Conservation (phyloP, 2,888 invertebrate genomes). For the Drosophila emarginata region DNA sequence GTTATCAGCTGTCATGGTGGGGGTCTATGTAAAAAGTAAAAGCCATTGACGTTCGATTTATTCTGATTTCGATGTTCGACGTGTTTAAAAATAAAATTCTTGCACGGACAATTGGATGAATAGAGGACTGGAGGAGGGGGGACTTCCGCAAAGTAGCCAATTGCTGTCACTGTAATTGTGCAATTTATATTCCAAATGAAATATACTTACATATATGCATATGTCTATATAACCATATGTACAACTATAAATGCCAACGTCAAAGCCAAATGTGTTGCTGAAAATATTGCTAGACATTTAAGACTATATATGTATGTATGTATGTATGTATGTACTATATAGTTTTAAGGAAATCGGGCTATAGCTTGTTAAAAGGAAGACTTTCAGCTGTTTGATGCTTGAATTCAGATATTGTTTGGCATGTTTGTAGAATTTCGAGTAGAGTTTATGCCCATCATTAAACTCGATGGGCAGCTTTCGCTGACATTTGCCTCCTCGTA, state of each 20-base stretch:
- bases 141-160: slow-evolving; percentile 3
- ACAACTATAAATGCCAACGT: slow-evolving; percentile 21
- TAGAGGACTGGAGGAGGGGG: neutral
- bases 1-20: slow-evolving; percentile 52
- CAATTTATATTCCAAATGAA: slow-evolving; percentile 26
- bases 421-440: neutral
- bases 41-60: slow-evolving; percentile 23
- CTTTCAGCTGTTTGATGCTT: neutral
- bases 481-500: slow-evolving; percentile 56
- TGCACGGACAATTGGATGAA: slow-evolving; percentile 20
- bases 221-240: neutral
- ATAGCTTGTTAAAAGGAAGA: neutral
- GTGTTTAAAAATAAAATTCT: slow-evolving; percentile 52
- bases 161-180: slow-evolving; percentile 41
- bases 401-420: neutral
- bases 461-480: slow-evolving; percentile 63
- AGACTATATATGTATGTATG: neutral
- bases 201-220: neutral
- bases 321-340: too few relatives aligned
- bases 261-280: slow-evolving; percentile 1
- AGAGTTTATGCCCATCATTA: slow-evolving; percentile 38
- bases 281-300: neutral
- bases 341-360: neutral
- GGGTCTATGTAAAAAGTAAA: slow-evolving; percentile 47
- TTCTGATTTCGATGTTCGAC: slow-evolving; percentile 24